phyloP scores from a whole-genome alignment of 2,113 vertebrate genomes.

The Oncorhynchus gorbuscha region DNA sequence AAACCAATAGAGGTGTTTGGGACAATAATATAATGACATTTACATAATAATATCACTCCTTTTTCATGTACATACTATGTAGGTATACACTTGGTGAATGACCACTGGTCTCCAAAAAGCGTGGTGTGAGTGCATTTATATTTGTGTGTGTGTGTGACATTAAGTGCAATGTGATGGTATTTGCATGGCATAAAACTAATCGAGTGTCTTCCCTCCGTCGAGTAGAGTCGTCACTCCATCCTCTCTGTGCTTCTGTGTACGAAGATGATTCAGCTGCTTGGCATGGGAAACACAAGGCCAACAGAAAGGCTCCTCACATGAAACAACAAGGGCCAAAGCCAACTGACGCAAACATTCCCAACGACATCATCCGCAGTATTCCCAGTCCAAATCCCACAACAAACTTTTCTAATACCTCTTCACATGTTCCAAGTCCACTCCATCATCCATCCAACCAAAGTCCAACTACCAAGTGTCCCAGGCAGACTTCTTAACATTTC shows the following conservation, averaged over 20 bases:
- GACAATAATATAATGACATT: not conserved
- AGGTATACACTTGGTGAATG: not conserved
- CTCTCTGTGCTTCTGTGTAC: conserved; percentile 50
- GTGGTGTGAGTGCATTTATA: not conserved
- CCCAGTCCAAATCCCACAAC: not conserved
- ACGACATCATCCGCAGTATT: conserved; percentile 10
- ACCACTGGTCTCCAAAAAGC: not conserved
- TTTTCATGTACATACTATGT: conserved; percentile 17
- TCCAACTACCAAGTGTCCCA: not conserved
- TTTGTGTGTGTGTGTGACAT: conserved; percentile 10
- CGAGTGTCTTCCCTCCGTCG: not conserved
- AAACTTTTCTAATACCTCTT: not conserved
- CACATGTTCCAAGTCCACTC: not conserved
- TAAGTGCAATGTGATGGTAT: conserved; percentile 69
- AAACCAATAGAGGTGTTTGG: conserved; percentile 24
- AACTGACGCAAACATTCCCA: conserved; percentile 24
- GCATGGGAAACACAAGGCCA: conserved; percentile 26
- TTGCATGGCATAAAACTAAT: not conserved
- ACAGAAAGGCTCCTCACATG: conserved; percentile 38
- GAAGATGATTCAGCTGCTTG: conserved; percentile 19
- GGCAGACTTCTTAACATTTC: not conserved
- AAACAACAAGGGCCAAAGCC: conserved; percentile 39
- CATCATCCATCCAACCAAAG: not conserved
- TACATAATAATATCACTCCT: conserved; percentile 21
- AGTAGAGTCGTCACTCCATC: conserved; percentile 10